These are phyloP conservation scores for Parascotia fuliginaria DNA, from an alignment of 2,888 invertebrate genomes.

Conservation along the genomic window DNA sequence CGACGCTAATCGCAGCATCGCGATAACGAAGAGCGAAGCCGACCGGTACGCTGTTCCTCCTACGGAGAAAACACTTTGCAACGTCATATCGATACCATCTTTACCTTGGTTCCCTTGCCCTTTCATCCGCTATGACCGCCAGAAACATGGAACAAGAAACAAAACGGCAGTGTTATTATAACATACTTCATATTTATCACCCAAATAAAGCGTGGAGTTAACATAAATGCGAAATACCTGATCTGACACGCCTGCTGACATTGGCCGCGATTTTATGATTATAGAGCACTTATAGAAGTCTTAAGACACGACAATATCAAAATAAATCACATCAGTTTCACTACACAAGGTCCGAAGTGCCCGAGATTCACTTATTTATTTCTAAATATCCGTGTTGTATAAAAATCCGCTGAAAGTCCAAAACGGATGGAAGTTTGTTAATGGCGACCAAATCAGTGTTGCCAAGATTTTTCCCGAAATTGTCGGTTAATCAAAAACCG, in stretches of 20 bases:
- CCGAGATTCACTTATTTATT: slow-evolving; percentile 65
- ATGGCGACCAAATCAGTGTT: slow-evolving; percentile 70
- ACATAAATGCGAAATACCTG: slow-evolving; percentile 88
- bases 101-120: slow-evolving; percentile 94
- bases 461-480: slow-evolving; percentile 46
- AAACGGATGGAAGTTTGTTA: slow-evolving; percentile 76
- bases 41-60: slow-evolving; percentile 72
- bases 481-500: slow-evolving; percentile 30
- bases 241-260: slow-evolving; percentile 97
- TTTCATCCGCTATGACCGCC: slow-evolving; percentile 90
- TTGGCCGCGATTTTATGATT: slow-evolving; percentile 89
- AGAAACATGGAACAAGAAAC: slow-evolving; percentile 86
- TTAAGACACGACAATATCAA: slow-evolving; percentile 73
- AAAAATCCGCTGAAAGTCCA: slow-evolving; percentile 69
- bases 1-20: slow-evolving; percentile 57
- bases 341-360: slow-evolving; percentile 76
- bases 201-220: slow-evolving; percentile 57
- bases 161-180: slow-evolving; percentile 57
- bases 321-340: slow-evolving; percentile 82
- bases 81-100: slow-evolving; percentile 76
- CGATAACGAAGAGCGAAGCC: slow-evolving; percentile 62
- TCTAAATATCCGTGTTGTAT: slow-evolving; percentile 71
- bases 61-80: slow-evolving; percentile 77
- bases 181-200: slow-evolving; percentile 39
- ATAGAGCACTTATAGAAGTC: slow-evolving; percentile 81